phyloP scores from a whole-genome alignment of 2,888 invertebrate genomes.

The Tridacna gigas region DNA sequence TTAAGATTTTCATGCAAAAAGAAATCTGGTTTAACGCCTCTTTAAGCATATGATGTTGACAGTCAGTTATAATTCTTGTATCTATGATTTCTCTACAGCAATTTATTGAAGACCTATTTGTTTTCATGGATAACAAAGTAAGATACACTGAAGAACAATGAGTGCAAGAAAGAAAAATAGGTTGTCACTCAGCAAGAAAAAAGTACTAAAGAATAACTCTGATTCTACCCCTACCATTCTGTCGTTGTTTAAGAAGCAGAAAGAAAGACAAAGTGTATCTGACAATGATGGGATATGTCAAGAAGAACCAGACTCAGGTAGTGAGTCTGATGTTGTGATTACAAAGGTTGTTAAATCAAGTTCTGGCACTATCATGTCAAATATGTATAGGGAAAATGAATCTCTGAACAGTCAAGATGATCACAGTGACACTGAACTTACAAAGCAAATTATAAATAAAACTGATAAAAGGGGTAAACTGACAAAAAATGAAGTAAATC shows the following conservation, averaged over 20 bases:
- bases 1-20: too few species aligned
- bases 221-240: conserved; percentile 39
- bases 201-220: background rate
- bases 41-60: too few species aligned
- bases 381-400: background rate
- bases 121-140: background rate
- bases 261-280: conserved; percentile 6
- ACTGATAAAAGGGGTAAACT: too few species aligned
- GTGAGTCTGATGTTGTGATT: conserved; percentile 55
- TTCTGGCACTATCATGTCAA: conserved; percentile 6
- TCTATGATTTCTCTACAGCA: too few species aligned
- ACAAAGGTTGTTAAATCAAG: conserved; percentile 42
- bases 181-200: conserved; percentile 46
- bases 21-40: too few species aligned
- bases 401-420: background rate
- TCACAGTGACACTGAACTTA: background rate
- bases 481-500: too few species aligned
- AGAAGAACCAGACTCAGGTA: conserved; percentile 20
- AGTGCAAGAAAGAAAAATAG: conserved; percentile 39
- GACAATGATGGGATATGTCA: background rate
- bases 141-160: conserved; percentile 28
- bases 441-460: background rate
- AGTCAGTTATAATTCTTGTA: too few species aligned
- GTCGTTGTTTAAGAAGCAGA: conserved; percentile 54
- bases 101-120: background rate